Conservation (phyloP, 1,140 invertebrate genomes). For the Platorchestia sp. region DNA sequence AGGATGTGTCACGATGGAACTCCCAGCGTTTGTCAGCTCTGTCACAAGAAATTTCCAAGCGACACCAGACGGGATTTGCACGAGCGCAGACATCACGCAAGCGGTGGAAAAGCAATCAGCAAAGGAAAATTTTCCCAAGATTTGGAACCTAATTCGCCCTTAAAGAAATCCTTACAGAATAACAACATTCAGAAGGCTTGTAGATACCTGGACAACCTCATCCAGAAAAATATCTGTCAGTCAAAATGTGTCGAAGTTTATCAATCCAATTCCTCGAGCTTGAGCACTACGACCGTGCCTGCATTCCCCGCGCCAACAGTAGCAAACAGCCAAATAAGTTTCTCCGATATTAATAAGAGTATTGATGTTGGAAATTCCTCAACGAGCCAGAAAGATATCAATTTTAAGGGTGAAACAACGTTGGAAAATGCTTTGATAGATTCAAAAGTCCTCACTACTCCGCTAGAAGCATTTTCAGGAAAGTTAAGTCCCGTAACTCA, state of each 20-base stretch:
- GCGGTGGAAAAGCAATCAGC: neutral
- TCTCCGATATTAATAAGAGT: neutral
- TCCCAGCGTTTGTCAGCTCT: constrained; percentile 62
- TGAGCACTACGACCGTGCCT: neutral
- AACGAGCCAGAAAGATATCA: neutral
- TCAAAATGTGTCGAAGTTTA: neutral
- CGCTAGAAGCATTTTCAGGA: neutral
- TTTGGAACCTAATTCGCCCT: neutral
- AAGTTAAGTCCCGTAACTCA: neutral
- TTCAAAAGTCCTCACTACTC: neutral
- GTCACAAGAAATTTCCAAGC: constrained; percentile 65
- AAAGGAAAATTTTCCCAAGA: constrained; percentile 27
- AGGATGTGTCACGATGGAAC: constrained; percentile 66
- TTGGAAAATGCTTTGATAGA: neutral
- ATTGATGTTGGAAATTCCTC: neutral
- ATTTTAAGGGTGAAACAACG: neutral
- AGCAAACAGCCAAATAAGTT: neutral
- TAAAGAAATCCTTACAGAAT: neutral
- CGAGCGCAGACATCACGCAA: constrained; percentile 61
- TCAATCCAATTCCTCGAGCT: neutral
- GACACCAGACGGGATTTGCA: constrained; percentile 64
- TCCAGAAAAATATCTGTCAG: neutral
- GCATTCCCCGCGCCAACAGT: neutral
- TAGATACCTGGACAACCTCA: neutral
- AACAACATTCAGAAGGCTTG: neutral